A percentile compares a stretch with the other conserved stretches of the same genome.
These are phyloP conservation scores for Caenorhabditis angaria DNA, from an alignment of 2,888 invertebrate genomes.

Conservation along the genomic window DNA sequence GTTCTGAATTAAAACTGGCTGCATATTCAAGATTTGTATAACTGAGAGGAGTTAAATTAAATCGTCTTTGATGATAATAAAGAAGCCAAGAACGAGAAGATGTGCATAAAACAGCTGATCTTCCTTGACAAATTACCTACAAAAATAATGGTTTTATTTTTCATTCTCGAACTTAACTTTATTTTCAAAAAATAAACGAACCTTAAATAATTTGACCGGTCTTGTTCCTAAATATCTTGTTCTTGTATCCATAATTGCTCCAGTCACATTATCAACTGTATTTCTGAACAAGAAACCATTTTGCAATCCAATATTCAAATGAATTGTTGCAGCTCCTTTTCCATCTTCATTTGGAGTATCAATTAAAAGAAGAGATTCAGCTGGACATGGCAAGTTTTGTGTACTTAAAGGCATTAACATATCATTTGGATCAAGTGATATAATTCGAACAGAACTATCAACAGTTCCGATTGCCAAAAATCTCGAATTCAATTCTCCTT, in stretches of 20 bases:
- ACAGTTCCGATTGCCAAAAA: constrained; percentile 77
- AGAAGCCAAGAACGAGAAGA: constrained; percentile 97
- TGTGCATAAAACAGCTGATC: constrained; percentile 83
- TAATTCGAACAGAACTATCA: constrained; percentile 95
- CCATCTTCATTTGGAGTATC: constrained; percentile 76
- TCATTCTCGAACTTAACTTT: too few species aligned
- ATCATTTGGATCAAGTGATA: constrained; percentile 91
- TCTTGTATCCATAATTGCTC: constrained; percentile 94
- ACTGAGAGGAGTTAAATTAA: constrained; percentile 76
- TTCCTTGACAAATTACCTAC: constrained; percentile 13
- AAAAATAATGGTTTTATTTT: too few species aligned
- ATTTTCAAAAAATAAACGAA: constrained; percentile 74
- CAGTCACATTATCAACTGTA: constrained; percentile 92
- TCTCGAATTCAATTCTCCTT: constrained; percentile 90
- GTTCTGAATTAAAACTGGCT: constrained; percentile 91
- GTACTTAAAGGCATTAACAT: constrained; percentile 85
- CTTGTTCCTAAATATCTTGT: constrained; percentile 94
- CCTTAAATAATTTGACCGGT: constrained; percentile 94
- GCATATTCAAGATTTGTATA: constrained; percentile 95
- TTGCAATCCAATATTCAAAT: constrained; percentile 91
- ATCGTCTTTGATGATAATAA: constrained; percentile 92
- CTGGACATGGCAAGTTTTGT: constrained; percentile 86
- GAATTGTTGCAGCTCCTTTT: constrained; percentile 63
- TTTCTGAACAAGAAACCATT: constrained; percentile 93
- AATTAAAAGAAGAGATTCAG: constrained; percentile 95